Conservation (phyloP, 35 echinoderm and acorn worm genomes). For the Diadema setosum region DNA sequence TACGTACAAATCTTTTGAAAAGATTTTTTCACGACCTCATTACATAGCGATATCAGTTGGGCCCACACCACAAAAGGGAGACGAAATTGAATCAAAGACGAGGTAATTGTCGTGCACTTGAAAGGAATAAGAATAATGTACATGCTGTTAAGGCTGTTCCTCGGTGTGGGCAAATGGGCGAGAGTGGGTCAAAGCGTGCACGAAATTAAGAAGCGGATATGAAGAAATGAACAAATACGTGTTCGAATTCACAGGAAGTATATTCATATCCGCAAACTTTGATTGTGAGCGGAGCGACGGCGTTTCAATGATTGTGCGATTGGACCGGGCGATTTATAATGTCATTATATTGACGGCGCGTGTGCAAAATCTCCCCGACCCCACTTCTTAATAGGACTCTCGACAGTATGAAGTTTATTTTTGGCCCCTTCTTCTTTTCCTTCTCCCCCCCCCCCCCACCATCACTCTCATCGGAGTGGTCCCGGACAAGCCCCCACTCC, state of each 20-base stretch:
- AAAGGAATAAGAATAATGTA: too few relatives aligned
- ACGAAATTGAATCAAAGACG: not conserved
- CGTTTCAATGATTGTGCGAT: not conserved
- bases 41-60: not conserved
- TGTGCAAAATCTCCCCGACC: not conserved
- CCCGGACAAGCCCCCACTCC: too few relatives aligned
- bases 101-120: not conserved
- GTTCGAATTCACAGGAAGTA: not conserved
- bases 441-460: too few relatives aligned
- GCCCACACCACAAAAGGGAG: not conserved
- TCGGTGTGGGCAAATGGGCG: too few relatives aligned
- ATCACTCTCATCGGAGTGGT: too few relatives aligned
- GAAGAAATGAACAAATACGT: not conserved
- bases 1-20: too few relatives aligned
- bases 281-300: not conserved
- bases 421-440: too few relatives aligned
- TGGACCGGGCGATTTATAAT: not conserved
- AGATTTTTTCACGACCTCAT: not conserved
- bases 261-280: conserved; percentile 2
- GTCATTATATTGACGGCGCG: not conserved
- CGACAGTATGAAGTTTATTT: too few relatives aligned
- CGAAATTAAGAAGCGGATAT: not conserved
- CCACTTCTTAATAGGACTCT: not conserved
- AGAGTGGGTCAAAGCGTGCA: not conserved
- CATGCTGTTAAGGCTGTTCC: too few relatives aligned